Evolutionary conservation across 2,113 vertebrate genomes (phyloP).

Genomic region (Salvelinus sp.): DNA sequence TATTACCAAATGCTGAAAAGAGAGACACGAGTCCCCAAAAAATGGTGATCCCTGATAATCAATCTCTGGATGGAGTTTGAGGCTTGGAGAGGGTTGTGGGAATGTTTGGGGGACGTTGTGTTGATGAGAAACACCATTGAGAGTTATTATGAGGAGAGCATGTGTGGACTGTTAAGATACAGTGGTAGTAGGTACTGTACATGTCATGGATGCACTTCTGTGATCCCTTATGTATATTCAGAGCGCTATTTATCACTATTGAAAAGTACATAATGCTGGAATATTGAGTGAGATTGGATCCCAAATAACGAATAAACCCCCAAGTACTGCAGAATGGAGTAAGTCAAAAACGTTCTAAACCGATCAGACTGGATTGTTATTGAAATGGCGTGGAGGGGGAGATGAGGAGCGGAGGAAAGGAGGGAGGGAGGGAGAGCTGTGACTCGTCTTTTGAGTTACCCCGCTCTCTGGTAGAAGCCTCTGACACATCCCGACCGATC

Average conservation of each 20-base stretch:
- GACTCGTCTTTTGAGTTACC: conserved; percentile 11
- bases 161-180: background rate
- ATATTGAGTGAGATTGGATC: background rate
- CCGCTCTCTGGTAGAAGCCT: conserved; percentile 10
- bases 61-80: conserved; percentile 28
- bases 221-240: background rate
- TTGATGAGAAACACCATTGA: background rate
- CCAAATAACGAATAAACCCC: conserved; percentile 3
- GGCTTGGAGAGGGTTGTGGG: background rate
- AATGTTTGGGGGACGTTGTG: background rate
- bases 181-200: background rate
- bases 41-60: conserved; percentile 38
- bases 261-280: conserved; percentile 5
- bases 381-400: conserved; percentile 35
- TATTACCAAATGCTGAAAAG: conserved; percentile 51
- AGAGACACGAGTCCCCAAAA: conserved; percentile 47
- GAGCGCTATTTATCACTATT: background rate
- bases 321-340: background rate
- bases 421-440: conserved; percentile 18
- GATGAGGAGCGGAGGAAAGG: conserved; percentile 12
- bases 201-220: background rate
- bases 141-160: background rate
- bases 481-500: conserved; percentile 46
- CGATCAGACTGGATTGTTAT: conserved; percentile 35
- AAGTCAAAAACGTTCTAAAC: conserved; percentile 42